Conservation (phyloP, 1,140 invertebrate genomes). For the Chymomyza costata region DNA sequence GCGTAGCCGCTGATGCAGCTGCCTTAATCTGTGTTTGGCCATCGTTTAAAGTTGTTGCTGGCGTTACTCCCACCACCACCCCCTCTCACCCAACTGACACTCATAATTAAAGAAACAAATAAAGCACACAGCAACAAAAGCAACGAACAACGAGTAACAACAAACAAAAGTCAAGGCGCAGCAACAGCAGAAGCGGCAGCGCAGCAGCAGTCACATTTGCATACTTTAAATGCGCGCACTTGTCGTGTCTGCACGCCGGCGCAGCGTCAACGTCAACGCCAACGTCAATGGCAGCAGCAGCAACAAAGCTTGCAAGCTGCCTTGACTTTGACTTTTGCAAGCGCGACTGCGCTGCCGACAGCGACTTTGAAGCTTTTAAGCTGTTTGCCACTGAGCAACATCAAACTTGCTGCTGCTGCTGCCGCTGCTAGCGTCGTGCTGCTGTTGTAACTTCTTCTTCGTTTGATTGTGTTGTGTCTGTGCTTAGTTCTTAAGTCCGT, state of each 20-base stretch:
- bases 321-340: not conserved
- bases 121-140: slow-evolving; percentile 48
- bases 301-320: slow-evolving; percentile 43
- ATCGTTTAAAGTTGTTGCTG: too few species aligned
- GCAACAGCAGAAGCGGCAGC: slow-evolving; percentile 6
- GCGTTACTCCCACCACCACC: slow-evolving; percentile 39
- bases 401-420: slow-evolving; percentile 14
- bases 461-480: too few species aligned
- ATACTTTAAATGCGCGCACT: slow-evolving; percentile 54
- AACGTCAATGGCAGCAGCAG: not conserved
- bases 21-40: not conserved
- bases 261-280: slow-evolving; percentile 7
- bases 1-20: slow-evolving; percentile 8
- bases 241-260: slow-evolving; percentile 54
- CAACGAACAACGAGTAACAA: slow-evolving; percentile 13
- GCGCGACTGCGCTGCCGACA: not conserved
- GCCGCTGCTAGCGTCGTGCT: slow-evolving; percentile 34
- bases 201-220: slow-evolving; percentile 37
- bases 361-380: too few species aligned
- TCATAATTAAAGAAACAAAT: slow-evolving; percentile 74
- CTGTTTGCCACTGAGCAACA: slow-evolving; percentile 20
- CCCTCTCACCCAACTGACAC: slow-evolving; percentile 59
- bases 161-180: slow-evolving; percentile 13
- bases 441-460: too few species aligned
- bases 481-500: slow-evolving; percentile 74